phyloP scores from a whole-genome alignment of 2,113 vertebrate genomes.

The Eidolon helvum region DNA sequence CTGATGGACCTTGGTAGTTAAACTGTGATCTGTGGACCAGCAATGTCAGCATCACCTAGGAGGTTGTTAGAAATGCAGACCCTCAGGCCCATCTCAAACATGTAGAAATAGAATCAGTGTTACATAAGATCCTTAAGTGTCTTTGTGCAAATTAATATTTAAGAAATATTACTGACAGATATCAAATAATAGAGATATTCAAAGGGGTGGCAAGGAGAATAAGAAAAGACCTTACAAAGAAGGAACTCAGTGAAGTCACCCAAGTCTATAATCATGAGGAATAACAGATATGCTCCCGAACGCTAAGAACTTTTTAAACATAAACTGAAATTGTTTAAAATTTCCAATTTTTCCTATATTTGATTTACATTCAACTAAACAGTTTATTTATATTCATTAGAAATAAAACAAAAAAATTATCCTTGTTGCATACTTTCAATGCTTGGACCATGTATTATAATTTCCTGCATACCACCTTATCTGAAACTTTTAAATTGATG shows the following conservation, averaged over 20 bases:
- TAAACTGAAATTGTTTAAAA: neutral
- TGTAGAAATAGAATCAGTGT: neutral
- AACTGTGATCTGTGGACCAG: neutral
- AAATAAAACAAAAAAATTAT: neutral
- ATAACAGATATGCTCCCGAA: neutral
- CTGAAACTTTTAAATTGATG: neutral
- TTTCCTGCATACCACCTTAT: neutral
- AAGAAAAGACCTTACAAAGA: neutral
- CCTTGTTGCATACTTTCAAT: neutral
- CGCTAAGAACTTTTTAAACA: neutral
- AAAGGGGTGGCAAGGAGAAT: neutral
- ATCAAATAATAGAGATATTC: neutral
- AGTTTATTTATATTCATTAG: neutral
- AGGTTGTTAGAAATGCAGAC: neutral
- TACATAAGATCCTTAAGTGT: neutral
- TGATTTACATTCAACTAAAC: neutral
- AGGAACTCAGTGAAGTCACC: neutral
- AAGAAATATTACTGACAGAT: neutral
- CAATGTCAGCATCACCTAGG: neutral
- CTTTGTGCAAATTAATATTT: neutral
- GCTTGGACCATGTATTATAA: neutral
- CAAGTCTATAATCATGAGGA: neutral
- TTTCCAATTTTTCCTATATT: neutral
- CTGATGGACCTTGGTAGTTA: neutral
- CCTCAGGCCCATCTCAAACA: rapidly evolving